A percentile compares a stretch with the other conserved stretches of the same genome.
phyloP scores from a whole-genome alignment of 2,113 vertebrate genomes.

The Stigmatopora argus region DNA sequence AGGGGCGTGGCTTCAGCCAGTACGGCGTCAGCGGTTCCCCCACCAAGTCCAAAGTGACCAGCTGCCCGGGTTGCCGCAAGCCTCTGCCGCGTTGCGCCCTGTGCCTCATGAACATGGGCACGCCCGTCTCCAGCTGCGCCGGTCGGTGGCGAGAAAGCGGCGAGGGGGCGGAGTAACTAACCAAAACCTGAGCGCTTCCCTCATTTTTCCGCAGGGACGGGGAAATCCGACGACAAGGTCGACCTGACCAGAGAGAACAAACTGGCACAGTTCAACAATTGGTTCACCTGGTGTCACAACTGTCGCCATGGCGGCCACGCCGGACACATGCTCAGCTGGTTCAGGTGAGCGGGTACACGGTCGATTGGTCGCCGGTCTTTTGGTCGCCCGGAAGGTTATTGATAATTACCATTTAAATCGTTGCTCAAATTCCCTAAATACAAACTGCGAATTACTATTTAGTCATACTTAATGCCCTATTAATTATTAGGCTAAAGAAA shows the following conservation, averaged over 20 bases:
- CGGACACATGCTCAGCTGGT: constrained; percentile 98
- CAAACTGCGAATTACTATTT: too few relatives aligned
- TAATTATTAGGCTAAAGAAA: too few relatives aligned
- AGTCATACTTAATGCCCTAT: too few relatives aligned
- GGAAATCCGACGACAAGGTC: constrained; percentile 91
- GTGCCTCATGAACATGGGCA: constrained; percentile 99
- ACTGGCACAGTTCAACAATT: constrained; percentile 97
- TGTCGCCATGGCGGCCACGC: constrained; percentile 96
- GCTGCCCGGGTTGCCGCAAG: constrained; percentile 95
- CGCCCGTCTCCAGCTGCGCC: constrained; percentile 90
- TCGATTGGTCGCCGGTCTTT: too few relatives aligned
- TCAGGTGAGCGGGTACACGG: constrained; percentile 85
- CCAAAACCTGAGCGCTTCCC: neutral
- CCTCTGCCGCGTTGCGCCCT: constrained; percentile 95
- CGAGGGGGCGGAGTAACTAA: too few relatives aligned
- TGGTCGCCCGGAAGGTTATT: too few relatives aligned
- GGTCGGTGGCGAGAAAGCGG: constrained; percentile 76
- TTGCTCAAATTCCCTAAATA: too few relatives aligned
- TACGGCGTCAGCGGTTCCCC: constrained; percentile 96
- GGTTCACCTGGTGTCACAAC: constrained; percentile 99
- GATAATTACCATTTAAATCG: too few relatives aligned
- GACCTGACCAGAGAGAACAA: constrained; percentile 97
- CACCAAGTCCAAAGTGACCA: constrained; percentile 97
- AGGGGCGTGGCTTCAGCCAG: constrained; percentile 95
- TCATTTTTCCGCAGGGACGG: constrained; percentile 70